A percentile compares a stretch with the other conserved stretches of the same genome.
phyloP scores from a whole-genome alignment of 2,888 invertebrate genomes.

The Acrocyrtus sp. region DNA sequence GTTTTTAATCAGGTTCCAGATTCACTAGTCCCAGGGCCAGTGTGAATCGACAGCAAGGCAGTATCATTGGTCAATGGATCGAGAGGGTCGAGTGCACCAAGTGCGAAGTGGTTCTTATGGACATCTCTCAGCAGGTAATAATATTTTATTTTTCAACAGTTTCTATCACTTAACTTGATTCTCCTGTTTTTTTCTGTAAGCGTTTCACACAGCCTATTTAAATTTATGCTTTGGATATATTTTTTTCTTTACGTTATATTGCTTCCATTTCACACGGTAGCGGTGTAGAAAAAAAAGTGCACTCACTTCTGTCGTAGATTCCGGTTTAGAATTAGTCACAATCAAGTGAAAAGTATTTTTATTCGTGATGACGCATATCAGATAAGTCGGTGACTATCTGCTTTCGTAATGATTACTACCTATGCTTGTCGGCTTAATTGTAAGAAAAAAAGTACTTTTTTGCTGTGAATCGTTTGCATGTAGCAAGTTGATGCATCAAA shows the following conservation, averaged over 20 bases:
- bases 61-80: constrained; percentile 85
- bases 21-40: constrained; percentile 76
- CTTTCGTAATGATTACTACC: background rate
- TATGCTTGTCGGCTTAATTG: constrained; percentile 3
- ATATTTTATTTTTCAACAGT: constrained; percentile 4
- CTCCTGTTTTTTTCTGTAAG: background rate
- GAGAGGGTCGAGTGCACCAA: constrained; percentile 79
- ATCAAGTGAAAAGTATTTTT: no score
- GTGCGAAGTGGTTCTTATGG: constrained; percentile 94
- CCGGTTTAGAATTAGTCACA: background rate
- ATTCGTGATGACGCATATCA: background rate
- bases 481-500: background rate
- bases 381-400: background rate
- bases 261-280: background rate
- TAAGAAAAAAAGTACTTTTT: no score
- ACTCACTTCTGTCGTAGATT: no score
- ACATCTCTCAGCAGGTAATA: constrained; percentile 90
- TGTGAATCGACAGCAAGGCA: constrained; percentile 72
- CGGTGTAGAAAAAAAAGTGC: no score
- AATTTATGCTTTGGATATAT: background rate
- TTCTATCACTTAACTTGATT: no score
- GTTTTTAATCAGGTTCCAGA: constrained; percentile 70
- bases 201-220: background rate
- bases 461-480: no score
- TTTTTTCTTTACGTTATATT: background rate